Evolutionary conservation across 2,113 vertebrate species (phyloP).

Genomic region (human): DNA sequence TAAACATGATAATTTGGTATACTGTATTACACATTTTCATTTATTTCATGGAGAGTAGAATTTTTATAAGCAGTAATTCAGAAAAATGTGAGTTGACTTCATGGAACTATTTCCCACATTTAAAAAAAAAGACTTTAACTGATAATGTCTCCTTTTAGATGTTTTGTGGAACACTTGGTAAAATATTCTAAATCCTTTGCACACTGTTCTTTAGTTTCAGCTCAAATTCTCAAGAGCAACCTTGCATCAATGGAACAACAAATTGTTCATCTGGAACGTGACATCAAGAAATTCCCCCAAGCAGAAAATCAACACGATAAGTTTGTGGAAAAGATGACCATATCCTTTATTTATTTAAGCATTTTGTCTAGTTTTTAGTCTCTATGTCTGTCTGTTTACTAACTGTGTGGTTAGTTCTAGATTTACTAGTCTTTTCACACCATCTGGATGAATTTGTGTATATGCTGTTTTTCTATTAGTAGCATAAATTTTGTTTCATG

Average conservation of each 20-base stretch:
- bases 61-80: constrained; percentile 83
- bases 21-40: constrained; percentile 82
- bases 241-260: constrained; percentile 93
- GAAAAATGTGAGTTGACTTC: constrained; percentile 79
- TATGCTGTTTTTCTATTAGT: constrained; percentile 14
- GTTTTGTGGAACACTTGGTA: constrained; percentile 3
- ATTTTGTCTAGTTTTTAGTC: neutral
- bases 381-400: neutral
- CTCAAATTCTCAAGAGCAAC: constrained; percentile 93
- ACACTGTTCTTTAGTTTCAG: constrained; percentile 89
- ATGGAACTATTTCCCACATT: constrained; percentile 79
- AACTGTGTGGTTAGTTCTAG: neutral
- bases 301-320: constrained; percentile 92
- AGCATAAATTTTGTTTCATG: constrained; percentile 46
- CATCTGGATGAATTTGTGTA: neutral
- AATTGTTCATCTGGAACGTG: constrained; percentile 91
- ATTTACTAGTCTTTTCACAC: neutral
- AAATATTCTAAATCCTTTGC: constrained; percentile 46
- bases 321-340: constrained; percentile 97
- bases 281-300: constrained; percentile 93
- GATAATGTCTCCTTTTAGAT: constrained; percentile 50
- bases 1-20: constrained; percentile 86
- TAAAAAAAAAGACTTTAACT: constrained; percentile 29
- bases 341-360: constrained; percentile 91
- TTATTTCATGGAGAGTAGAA: constrained; percentile 79